Conservation (phyloP, 2,888 invertebrate species). For the Trissolcus brochymenae region DNA sequence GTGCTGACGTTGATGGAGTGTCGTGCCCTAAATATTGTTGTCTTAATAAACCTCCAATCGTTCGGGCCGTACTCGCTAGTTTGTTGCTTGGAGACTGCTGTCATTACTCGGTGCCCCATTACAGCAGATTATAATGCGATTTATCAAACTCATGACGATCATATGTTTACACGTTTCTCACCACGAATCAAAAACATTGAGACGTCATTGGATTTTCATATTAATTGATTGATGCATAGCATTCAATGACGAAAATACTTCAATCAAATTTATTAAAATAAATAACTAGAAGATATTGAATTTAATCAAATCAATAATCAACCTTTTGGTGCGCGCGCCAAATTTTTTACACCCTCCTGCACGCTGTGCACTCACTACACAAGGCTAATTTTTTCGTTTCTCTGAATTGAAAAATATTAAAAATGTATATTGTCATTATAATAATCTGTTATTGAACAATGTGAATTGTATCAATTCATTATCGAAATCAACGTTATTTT, state of each 20-base stretch:
- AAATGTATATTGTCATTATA: too few species aligned
- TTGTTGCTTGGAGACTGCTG: conserved; percentile 17
- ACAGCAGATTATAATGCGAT: conserved; percentile 27
- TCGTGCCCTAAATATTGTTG: conserved; percentile 43
- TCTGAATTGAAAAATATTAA: too few species aligned
- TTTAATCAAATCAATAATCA: too few species aligned
- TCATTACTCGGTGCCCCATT: conserved; percentile 21
- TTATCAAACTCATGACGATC: conserved; percentile 17
- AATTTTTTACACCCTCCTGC: too few species aligned
- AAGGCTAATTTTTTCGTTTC: too few species aligned
- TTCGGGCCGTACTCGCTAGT: conserved; percentile 10
- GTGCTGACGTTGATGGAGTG: conserved; percentile 46
- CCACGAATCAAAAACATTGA: conserved; percentile 3
- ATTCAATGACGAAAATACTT: neutral
- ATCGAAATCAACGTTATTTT: too few species aligned
- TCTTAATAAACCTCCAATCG: conserved; percentile 53
- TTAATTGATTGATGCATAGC: neutral
- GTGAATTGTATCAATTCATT: too few species aligned
- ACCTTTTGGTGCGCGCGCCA: too few species aligned
- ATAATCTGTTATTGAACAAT: too few species aligned
- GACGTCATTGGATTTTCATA: neutral
- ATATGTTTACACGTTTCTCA: neutral
- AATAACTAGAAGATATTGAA: too few species aligned
- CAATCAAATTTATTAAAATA: too few species aligned
- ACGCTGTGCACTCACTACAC: too few species aligned